Percentiles rank a stretch among this genome's conserved stretches.
These are phyloP conservation scores for Spisula subtruncata DNA, from an alignment of 2,888 invertebrate genomes.

Conservation along the genomic window DNA sequence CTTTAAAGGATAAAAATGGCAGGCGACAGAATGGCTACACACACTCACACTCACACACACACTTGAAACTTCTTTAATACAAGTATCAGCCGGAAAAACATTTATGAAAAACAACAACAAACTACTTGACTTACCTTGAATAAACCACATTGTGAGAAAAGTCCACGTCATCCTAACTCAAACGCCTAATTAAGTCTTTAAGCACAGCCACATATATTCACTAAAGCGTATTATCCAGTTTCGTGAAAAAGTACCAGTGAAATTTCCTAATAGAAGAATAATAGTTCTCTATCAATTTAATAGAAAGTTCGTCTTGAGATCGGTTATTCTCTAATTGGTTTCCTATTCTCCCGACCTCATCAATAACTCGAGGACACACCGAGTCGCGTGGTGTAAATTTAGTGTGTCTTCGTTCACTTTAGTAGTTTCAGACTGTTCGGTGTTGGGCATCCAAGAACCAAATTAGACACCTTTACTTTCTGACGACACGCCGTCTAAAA, in stretches of 20 bases:
- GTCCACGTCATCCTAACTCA: background rate
- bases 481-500: background rate
- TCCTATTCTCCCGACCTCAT: slow-evolving; percentile 12
- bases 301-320: background rate
- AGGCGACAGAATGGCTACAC: too few species aligned
- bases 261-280: slow-evolving; percentile 21
- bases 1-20: too few species aligned
- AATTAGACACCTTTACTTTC: background rate
- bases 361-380: slow-evolving; percentile 8
- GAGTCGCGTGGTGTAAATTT: background rate
- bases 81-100: background rate
- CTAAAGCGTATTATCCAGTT: slow-evolving; percentile 7
- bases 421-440: background rate
- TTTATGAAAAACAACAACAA: background rate
- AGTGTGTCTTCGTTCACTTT: background rate
- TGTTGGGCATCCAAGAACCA: background rate
- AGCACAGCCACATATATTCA: slow-evolving; percentile 10
- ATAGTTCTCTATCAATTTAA: slow-evolving; percentile 29
- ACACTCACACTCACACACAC: too few species aligned
- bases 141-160: background rate
- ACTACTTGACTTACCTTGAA: background rate
- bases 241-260: background rate
- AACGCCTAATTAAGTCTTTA: background rate
- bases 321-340: slow-evolving; percentile 13
- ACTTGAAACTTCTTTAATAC: too few species aligned